Conservation (phyloP, 2,888 invertebrate species). For the Pantelozetes paolii region DNA sequence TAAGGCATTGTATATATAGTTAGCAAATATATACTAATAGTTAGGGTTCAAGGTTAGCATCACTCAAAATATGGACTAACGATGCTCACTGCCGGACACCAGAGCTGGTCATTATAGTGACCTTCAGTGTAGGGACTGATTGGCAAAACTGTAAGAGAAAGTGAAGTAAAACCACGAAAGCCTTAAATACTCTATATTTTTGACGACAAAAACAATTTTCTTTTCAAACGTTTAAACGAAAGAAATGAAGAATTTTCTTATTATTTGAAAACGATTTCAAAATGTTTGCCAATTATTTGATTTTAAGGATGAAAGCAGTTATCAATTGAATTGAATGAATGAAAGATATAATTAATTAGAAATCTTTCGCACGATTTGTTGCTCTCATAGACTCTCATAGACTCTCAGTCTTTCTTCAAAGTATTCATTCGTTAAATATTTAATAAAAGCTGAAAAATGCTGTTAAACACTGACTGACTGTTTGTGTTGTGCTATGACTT, state of each 20-base stretch:
- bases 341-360: conserved; percentile 21
- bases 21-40: conserved; percentile 31
- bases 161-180: background rate
- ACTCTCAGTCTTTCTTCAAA: background rate
- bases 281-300: background rate
- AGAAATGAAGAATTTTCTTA: background rate
- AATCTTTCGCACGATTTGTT: conserved; percentile 1
- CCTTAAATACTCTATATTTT: background rate
- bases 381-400: background rate
- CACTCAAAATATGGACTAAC: conserved; percentile 16
- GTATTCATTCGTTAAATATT: background rate
- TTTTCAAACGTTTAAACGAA: no score
- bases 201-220: no score
- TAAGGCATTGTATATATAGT: conserved; percentile 27
- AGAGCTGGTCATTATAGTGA: conserved; percentile 23
- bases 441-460: conserved; percentile 20
- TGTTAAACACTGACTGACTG: background rate
- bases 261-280: background rate
- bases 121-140: conserved; percentile 10
- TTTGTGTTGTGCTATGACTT: background rate
- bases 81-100: background rate
- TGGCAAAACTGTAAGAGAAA: background rate
- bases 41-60: conserved; percentile 24
- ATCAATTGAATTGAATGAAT: background rate
- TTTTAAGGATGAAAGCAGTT: conserved; percentile 1